Base-by-base conservation (phyloP, 2,888 invertebrate genomes). In the Latrodectus hesperus region DNA sequence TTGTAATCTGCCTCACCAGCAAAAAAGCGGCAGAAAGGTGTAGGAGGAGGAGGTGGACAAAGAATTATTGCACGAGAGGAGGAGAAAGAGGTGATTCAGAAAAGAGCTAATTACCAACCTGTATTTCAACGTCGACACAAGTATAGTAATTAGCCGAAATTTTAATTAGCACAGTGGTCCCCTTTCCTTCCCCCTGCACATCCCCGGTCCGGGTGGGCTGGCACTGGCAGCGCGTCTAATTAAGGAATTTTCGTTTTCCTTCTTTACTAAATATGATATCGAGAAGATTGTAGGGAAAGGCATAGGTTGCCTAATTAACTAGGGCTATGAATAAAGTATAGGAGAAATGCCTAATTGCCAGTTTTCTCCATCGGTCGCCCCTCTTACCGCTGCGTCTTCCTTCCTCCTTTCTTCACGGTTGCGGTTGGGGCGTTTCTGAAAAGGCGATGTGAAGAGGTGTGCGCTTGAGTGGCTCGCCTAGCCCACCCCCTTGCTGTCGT, bases 181-280 rank as follows among this genome's bases (percentile, higher is more conserved):
- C 78, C 78, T 55, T 55, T n/a, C 79, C 71, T 38, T 26, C 83
- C 60, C 74, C 80, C 55, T 38, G 38, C 38, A 38, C 38, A 38
- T 38, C 4, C 38, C 38, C 38, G 2, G 38, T 38, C 38, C 72
- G 26, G 65, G 70, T 73, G 67, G 60, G 80, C 81, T 80, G 80
- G 80, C 75, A n/a, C 70, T 75, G 80, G 85, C 85, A 80, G 74
- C 71, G 72, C 65, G 12, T 81, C 86, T 86, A 86, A 86, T 86
- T 86, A 81, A 86, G 86, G 81, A 86, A 67, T 76, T 86, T 85
- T 85, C 75, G 60, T 85, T 80, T 81, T 81, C 71, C 86, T 86
- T 81, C 86, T 86, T 86, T 81, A 22, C 86, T 80, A 86, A 86
- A 86, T 86, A 86, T 86, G 86, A 86, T 86, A 86, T 86, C 86